Base-by-base conservation (phyloP, 2,113 vertebrate species). In the Leiothrix lutea region DNA sequence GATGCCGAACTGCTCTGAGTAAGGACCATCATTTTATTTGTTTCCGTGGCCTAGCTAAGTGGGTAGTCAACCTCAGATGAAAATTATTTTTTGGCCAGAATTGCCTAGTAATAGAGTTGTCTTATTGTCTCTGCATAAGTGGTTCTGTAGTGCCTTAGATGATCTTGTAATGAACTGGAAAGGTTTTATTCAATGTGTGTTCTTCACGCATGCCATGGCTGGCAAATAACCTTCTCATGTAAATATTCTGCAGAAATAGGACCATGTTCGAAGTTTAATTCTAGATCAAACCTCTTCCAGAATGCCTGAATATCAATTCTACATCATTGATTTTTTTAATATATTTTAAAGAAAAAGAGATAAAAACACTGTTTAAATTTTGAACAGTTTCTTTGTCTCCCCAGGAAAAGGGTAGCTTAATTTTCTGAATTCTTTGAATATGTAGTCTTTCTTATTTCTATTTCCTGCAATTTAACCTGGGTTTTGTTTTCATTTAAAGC, bases 121-220 rank as follows among this genome's bases (percentile, higher is more conserved):
- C 65, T 35, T 86, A 83, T 70, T 65, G 38, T 80, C 53, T 86
- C 64, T 67, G 51, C 4, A 2, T 83, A 95, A 88, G 60, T 78
- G 51, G 35, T 86, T 95, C 57, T 92, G 75, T 58, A 83, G 75
- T 33, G 28, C 26, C 61, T 85, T 66, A 88, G 64, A 90, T 92
- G 64, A 58, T 80, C 35, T 91, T 71, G 58, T 66, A 92, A 93
- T 80, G 86, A 95, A 74, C 86, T 78, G 53, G 35, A 94, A 95
- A 93, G 61, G 3, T 80, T 91, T 85, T 69, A 87, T 82, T 82
- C 47, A 53, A 2, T n/a, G 11, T 72, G 28, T 85, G 70, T 56
- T 91, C 48, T 79, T 94, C 56, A 79, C 33, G 57, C 44, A 54
- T 66, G 64, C 10, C 0, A 1, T 2, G 1, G 28, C 45, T 75